These are phyloP conservation scores for Vanessa tameamea DNA, from an alignment of 1,140 invertebrate genomes.

Conservation along the genomic window DNA sequence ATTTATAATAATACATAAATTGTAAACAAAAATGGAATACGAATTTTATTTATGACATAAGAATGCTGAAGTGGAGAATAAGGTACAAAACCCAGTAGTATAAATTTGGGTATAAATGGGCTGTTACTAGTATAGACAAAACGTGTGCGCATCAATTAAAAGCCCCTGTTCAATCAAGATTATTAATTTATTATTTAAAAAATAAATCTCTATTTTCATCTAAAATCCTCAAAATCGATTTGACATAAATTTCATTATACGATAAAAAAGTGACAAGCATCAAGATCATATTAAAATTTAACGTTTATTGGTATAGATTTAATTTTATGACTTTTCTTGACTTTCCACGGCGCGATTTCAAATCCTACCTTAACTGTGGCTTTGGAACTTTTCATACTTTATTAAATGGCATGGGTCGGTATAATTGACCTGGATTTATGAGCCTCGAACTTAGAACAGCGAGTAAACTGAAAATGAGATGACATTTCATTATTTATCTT, in stretches of 20 bases:
- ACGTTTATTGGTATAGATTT: conserved; percentile 7
- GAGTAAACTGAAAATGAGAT: not conserved
- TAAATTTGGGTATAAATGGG: no score
- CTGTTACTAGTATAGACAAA: no score
- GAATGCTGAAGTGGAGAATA: no score
- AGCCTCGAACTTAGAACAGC: conserved; percentile 10
- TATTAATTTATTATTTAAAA: no score
- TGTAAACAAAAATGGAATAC: no score
- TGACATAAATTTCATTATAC: not conserved
- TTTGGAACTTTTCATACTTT: conserved; percentile 26
- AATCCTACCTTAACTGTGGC: conserved; percentile 21
- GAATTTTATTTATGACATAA: no score
- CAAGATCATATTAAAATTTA: conserved; percentile 1
- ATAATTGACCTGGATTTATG: conserved; percentile 24
- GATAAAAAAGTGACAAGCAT: not conserved
- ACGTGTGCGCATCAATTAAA: no score
- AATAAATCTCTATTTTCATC: no score
- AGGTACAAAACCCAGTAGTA: no score
- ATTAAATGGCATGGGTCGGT: conserved; percentile 22
- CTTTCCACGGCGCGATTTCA: conserved; percentile 9
- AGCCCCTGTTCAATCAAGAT: no score
- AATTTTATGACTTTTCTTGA: conserved; percentile 20
- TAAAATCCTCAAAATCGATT: no score
- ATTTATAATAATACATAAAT: no score
- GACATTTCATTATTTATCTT: conserved; percentile 3